These are phyloP conservation scores for Ophraella communa DNA, from an alignment of 2,888 invertebrate species.

Conservation along the genomic window DNA sequence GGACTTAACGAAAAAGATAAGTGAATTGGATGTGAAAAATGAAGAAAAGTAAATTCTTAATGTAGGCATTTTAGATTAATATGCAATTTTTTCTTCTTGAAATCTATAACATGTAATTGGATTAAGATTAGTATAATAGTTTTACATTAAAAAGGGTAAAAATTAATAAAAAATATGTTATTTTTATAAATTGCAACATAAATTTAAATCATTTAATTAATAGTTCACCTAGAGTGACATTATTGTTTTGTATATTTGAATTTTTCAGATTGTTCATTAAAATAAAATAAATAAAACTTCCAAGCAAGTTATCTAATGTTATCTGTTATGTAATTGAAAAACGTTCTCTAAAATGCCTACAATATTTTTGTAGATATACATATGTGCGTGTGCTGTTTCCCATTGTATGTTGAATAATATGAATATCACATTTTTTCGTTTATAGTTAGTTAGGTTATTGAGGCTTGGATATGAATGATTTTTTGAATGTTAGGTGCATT, in stretches of 20 bases:
- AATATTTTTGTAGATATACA: conserved; percentile 7
- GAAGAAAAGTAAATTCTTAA: conserved; percentile 29
- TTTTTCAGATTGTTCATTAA: too few species aligned
- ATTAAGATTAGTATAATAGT: neutral
- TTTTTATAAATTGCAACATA: too few species aligned
- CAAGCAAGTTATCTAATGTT: too few species aligned
- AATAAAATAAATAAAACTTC: too few species aligned
- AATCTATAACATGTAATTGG: neutral
- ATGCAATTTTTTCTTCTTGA: neutral
- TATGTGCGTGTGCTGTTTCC: conserved; percentile 16
- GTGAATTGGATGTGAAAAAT: conserved; percentile 66
- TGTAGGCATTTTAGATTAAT: conserved; percentile 7
- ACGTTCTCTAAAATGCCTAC: conserved; percentile 2
- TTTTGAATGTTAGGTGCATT: conserved; percentile 30
- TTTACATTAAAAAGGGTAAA: neutral
- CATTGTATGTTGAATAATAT: conserved; percentile 18
- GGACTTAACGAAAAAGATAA: conserved; percentile 65
- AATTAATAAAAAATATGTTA: too few species aligned
- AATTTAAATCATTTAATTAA: too few species aligned
- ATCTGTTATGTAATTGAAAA: neutral
- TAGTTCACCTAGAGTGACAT: too few species aligned
- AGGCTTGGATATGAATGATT: conserved; percentile 27
- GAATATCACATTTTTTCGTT: conserved; percentile 15
- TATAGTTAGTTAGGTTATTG: conserved; percentile 21
- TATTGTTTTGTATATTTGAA: too few species aligned